Conservation (phyloP, 2,797 vertebrate genomes). For the Danio albolineatus region DNA sequence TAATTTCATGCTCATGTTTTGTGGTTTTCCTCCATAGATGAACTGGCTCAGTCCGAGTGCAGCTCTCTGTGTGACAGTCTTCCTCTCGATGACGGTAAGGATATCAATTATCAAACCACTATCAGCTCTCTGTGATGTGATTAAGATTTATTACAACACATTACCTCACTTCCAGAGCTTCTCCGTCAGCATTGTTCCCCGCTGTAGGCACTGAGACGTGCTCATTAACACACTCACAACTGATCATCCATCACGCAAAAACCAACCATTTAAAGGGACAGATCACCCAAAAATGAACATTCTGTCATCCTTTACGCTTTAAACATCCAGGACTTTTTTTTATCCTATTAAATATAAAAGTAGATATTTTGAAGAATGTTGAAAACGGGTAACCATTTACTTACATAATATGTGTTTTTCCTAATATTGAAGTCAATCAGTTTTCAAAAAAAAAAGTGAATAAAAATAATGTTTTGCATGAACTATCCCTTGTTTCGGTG, state of each 20-base stretch:
- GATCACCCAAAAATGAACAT: too few species aligned
- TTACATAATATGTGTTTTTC: too few species aligned
- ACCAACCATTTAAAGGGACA: not conserved
- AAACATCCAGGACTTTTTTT: too few species aligned
- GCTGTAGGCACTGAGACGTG: not conserved
- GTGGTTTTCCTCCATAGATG: slow-evolving; percentile 80
- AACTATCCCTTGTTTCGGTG: too few species aligned
- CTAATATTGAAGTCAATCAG: too few species aligned
- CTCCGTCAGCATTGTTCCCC: not conserved
- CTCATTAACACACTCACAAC: not conserved
- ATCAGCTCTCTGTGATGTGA: slow-evolving; percentile 12
- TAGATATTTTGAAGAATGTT: too few species aligned
- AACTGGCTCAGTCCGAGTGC: slow-evolving; percentile 89
- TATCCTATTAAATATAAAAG: too few species aligned
- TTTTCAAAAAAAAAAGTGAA: too few species aligned
- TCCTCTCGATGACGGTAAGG: slow-evolving; percentile 88
- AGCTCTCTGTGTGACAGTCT: slow-evolving; percentile 91
- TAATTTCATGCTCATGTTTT: not conserved
- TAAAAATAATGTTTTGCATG: too few species aligned
- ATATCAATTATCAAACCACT: slow-evolving; percentile 14
- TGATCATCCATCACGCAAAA: slow-evolving; percentile 7
- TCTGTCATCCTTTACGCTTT: too few species aligned
- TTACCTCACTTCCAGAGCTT: not conserved
- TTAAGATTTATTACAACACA: slow-evolving; percentile 13
- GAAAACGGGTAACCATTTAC: too few species aligned